These are phyloP conservation scores for Nesometra sesokonis DNA, from an alignment of 35 echinoderm and acorn worm species.

Conservation along the genomic window DNA sequence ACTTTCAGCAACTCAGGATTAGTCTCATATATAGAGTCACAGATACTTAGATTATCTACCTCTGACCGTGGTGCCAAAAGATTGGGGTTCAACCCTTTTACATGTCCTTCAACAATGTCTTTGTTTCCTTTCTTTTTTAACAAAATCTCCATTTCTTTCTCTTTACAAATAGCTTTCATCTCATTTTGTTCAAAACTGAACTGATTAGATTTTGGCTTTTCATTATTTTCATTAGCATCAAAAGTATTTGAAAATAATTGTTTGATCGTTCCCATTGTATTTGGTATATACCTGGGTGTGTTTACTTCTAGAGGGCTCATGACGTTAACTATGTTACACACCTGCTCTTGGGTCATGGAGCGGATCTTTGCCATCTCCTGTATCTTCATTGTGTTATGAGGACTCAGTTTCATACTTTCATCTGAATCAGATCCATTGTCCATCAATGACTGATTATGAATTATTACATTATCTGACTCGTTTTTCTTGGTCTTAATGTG, in stretches of 20 bases:
- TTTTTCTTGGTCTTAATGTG: slow-evolving; percentile 75
- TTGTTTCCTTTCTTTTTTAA: neutral
- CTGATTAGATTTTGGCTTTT: neutral
- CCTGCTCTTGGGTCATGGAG: slow-evolving; percentile 44
- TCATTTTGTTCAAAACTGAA: neutral
- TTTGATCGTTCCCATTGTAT: slow-evolving; percentile 92
- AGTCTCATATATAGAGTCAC: slow-evolving; percentile 45
- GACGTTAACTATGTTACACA: slow-evolving; percentile 56
- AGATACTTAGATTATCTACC: neutral
- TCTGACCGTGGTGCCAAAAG: neutral
- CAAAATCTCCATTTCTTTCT: neutral
- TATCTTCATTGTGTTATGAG: slow-evolving; percentile 56
- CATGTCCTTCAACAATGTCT: neutral
- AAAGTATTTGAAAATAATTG: slow-evolving; percentile 32
- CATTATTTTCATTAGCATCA: neutral
- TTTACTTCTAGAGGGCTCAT: slow-evolving; percentile 59
- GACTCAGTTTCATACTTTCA: slow-evolving; percentile 31
- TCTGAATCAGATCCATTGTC: slow-evolving; percentile 35
- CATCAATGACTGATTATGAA: slow-evolving; percentile 8
- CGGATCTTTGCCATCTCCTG: slow-evolving; percentile 41
- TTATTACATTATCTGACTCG: slow-evolving; percentile 66
- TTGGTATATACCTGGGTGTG: slow-evolving; percentile 66
- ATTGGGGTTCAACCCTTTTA: neutral
- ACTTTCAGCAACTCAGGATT: slow-evolving; percentile 87
- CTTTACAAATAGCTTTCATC: neutral